These are phyloP conservation scores for Matsumurasca onukii DNA, from an alignment of 1,140 invertebrate species.

Conservation along the genomic window DNA sequence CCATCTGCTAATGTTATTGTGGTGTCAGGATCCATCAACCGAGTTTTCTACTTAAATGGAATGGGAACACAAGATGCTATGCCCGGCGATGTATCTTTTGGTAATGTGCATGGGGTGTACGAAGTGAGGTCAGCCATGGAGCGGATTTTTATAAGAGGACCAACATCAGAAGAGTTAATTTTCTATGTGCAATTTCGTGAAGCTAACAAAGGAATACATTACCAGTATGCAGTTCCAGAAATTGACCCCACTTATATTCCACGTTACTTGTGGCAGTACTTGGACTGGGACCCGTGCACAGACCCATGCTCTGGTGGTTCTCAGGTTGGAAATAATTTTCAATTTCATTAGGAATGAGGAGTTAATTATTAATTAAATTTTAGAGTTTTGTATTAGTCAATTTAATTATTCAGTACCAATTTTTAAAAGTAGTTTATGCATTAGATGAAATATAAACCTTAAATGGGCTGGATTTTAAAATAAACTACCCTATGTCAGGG, in stretches of 20 bases:
- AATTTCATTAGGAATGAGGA: too few species aligned
- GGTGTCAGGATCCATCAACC: constrained; percentile 43
- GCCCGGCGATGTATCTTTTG: constrained; percentile 65
- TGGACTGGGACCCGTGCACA: constrained; percentile 50
- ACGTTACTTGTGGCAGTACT: constrained; percentile 53
- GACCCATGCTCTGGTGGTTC: constrained; percentile 52
- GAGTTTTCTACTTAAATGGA: constrained; percentile 51
- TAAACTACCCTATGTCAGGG: too few species aligned
- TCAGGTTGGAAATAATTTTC: too few species aligned
- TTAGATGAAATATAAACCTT: too few species aligned
- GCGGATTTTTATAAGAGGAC: constrained; percentile 25
- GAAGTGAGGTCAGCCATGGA: constrained; percentile 22
- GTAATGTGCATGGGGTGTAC: constrained; percentile 19
- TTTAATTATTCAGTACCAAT: too few species aligned
- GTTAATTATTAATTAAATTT: too few species aligned
- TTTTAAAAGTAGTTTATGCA: too few species aligned
- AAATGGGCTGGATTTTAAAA: too few species aligned
- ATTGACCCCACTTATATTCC: constrained; percentile 45
- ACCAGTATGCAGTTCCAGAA: constrained; percentile 48
- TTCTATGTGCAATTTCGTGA: constrained; percentile 42
- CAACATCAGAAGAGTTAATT: constrained; percentile 23
- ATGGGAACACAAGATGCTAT: constrained; percentile 34
- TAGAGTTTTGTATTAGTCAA: too few species aligned
- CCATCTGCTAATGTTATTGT: constrained; percentile 48
- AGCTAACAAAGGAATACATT: constrained; percentile 50